Conservation (phyloP, 2,888 invertebrate genomes). For the Dryococelus australis region DNA sequence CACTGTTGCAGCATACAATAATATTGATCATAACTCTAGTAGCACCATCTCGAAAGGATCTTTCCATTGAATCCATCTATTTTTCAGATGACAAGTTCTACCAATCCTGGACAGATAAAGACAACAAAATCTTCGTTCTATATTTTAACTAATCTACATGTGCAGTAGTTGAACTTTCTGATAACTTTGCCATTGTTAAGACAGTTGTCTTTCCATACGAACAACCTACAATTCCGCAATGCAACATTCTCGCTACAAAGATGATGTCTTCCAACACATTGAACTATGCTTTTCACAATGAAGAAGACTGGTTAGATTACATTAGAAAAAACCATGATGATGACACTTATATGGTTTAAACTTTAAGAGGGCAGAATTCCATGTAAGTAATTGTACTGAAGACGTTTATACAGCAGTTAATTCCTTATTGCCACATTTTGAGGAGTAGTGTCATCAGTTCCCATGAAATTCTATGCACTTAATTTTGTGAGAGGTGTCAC, state of each 20-base stretch:
- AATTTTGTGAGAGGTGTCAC: not conserved
- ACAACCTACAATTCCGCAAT: constrained; percentile 2
- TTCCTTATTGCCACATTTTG: not conserved
- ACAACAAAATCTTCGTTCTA: not conserved
- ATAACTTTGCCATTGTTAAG: not conserved
- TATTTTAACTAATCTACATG: not conserved
- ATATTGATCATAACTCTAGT: not conserved
- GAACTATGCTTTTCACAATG: not conserved
- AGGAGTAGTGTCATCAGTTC: not conserved
- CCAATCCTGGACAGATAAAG: not conserved
- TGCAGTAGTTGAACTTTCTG: not conserved
- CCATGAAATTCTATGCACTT: not conserved
- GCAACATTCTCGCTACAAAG: not conserved
- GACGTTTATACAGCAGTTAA: not conserved
- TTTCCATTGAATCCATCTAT: not conserved
- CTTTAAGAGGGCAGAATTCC: not conserved
- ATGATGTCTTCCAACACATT: not conserved
- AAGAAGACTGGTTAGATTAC: not conserved
- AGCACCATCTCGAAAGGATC: not conserved
- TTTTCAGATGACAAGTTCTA: not conserved
- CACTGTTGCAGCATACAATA: not conserved
- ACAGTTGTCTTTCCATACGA: not conserved
- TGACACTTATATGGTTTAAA: not conserved
- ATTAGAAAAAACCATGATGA: not conserved
- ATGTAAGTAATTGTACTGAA: not conserved